phyloP scores from a whole-genome alignment of 2,113 vertebrate species.

The Albula goreensis region DNA sequence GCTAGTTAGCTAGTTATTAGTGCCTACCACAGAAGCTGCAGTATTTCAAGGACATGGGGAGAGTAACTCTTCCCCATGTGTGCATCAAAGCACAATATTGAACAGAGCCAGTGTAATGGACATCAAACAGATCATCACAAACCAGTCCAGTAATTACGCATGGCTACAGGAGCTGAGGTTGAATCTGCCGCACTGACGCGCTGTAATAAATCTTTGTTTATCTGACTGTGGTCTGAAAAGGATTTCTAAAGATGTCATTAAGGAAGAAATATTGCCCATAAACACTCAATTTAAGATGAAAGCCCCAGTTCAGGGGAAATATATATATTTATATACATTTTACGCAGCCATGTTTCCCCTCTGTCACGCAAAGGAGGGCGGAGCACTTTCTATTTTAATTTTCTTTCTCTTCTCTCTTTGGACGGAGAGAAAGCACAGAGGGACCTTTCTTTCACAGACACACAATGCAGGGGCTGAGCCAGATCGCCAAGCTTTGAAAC shows the following conservation, averaged over 20 bases:
- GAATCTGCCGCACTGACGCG: neutral
- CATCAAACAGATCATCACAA: neutral
- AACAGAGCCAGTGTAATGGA: neutral
- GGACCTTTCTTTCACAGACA: neutral
- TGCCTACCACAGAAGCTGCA: neutral
- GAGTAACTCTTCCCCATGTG: neutral
- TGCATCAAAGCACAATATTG: neutral
- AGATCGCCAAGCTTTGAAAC: slow-evolving; percentile 82
- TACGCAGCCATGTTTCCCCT: neutral
- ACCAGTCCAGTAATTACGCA: neutral
- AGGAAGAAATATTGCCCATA: slow-evolving; percentile 12
- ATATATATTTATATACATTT: neutral
- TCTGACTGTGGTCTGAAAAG: slow-evolving; percentile 13
- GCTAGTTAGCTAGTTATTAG: neutral
- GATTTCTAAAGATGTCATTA: neutral
- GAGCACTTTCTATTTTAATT: neutral
- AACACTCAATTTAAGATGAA: neutral
- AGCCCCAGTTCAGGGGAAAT: neutral
- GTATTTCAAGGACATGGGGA: neutral
- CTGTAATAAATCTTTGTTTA: neutral
- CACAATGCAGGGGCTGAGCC: slow-evolving; percentile 47
- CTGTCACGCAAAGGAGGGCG: neutral
- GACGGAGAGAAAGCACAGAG: slow-evolving; percentile 49
- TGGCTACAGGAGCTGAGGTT: slow-evolving; percentile 16
- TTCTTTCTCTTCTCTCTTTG: slow-evolving; percentile 48